Evolutionary conservation across 92 coral and sea anemone species (phyloP), one percentile per base, ranked within the genome.

Genomic region (Porites rus): DNA sequence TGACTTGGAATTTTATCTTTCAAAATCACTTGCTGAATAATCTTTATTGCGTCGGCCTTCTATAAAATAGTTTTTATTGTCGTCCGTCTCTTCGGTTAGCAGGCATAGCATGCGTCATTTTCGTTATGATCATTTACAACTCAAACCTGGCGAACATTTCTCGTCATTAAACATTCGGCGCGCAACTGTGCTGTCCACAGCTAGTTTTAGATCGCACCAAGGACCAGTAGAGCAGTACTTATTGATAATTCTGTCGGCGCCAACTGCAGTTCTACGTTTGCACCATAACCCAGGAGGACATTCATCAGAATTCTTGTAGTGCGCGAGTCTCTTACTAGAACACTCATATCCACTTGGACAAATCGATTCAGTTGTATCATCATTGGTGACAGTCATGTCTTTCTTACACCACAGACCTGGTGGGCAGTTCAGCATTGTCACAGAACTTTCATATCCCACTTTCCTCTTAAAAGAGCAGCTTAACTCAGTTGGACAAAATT

Each of bases 391-490:
- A 38, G 31, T 54, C 53, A 24, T 62, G 65, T 76, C 65, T 51
- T 80, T 78, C 72, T 87, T 90, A 69, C 93, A 90, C 93, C 93
- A 90, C 24, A 87, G 72, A 25, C 93, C 93, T 1, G 94, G 94
- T 56, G 94, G 94, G 50, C 94, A 91, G 7, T 64, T 28, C 0
- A 17, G 11, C 14, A 67, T 10, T 4, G 72, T 79, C 24, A 74
- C 65, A 6, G 79, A 65, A 53, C 62, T 65, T 72, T 79, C 75
- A 65, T 65, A 80, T 18, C 90, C 89, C 28, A 65, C 75, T 31
- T 84, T 72, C 22, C 81, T 84, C 77, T 74, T 74, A n/a, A 69
- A 60, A 38, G 78, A 69, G 67, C 86, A 81, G 77, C 46, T 12
- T 8, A 56, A 71, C 5, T 78, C 86, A 11, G 14, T 17, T 7